Evolutionary conservation across 2,888 invertebrate genomes (phyloP).

Genomic region (Creontiades dilutus): DNA sequence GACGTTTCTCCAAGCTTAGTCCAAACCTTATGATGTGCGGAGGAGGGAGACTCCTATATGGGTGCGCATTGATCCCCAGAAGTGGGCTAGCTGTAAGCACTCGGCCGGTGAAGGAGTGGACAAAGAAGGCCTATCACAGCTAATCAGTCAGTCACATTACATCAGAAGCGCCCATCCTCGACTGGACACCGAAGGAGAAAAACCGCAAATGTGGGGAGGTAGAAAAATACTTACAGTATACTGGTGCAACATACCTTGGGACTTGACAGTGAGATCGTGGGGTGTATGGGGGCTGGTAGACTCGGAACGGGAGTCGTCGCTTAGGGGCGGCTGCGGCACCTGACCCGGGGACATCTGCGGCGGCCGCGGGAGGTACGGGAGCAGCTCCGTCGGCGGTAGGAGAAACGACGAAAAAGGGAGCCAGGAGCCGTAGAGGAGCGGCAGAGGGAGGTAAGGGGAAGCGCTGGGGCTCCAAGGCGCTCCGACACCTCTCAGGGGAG

Average conservation of each 20-base stretch:
- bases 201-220: too few species aligned
- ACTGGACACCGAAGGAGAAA: too few species aligned
- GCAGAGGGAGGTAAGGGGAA: slow-evolving; percentile 71
- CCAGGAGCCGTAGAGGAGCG: slow-evolving; percentile 73
- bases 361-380: slow-evolving; percentile 79
- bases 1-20: too few species aligned
- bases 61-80: too few species aligned
- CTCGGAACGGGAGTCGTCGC: slow-evolving; percentile 71
- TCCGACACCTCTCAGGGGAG: slow-evolving; percentile 16
- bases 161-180: too few species aligned
- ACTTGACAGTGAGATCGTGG: slow-evolving; percentile 69
- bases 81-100: too few species aligned
- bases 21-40: too few species aligned
- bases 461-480: slow-evolving; percentile 24
- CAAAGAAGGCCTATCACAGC: too few species aligned
- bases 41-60: too few species aligned
- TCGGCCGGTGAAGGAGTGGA: too few species aligned
- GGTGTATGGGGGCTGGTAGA: slow-evolving; percentile 64
- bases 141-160: too few species aligned
- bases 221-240: too few species aligned
- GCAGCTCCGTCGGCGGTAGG: slow-evolving; percentile 80
- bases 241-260: slow-evolving; percentile 34
- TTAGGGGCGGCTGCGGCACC: slow-evolving; percentile 38
- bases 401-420: slow-evolving; percentile 67
- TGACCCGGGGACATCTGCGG: slow-evolving; percentile 47